A percentile compares a stretch with the other conserved stretches of the same genome.
These are phyloP conservation scores for Clusia tigrina DNA, from an alignment of 2,888 invertebrate species.

Conservation along the genomic window DNA sequence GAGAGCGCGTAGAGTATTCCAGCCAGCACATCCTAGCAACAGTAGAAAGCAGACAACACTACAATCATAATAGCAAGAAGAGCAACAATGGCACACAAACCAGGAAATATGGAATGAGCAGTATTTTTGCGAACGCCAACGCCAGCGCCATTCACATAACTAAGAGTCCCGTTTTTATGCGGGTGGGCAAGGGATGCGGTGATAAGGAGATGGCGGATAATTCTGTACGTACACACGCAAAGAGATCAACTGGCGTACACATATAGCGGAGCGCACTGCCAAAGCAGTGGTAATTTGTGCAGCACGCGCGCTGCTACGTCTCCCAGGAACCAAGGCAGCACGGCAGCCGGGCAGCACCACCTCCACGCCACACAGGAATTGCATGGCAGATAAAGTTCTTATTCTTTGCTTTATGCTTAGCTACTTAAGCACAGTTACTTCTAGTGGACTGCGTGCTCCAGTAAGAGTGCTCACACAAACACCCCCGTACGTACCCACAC, in stretches of 20 bases:
- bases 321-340: background rate
- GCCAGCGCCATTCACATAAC: background rate
- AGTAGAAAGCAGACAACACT: background rate
- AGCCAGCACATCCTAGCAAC: background rate
- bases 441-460: too few species aligned
- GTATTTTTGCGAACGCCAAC: background rate
- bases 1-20: background rate
- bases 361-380: background rate
- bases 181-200: background rate
- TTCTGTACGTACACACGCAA: background rate
- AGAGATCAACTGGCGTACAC: too few species aligned
- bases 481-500: too few species aligned
- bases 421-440: background rate
- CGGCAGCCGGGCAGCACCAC: background rate
- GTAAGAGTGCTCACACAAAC: too few species aligned
- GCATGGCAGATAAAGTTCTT: slow-evolving; percentile 3
- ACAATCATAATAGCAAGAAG: background rate
- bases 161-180: background rate
- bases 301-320: background rate
- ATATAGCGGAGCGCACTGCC: too few species aligned
- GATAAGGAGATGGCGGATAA: background rate
- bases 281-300: background rate
- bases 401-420: background rate
- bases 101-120: background rate
- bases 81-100: background rate